Conservation (phyloP, 2,797 vertebrate genomes). For the Phylloscopus collybita region DNA sequence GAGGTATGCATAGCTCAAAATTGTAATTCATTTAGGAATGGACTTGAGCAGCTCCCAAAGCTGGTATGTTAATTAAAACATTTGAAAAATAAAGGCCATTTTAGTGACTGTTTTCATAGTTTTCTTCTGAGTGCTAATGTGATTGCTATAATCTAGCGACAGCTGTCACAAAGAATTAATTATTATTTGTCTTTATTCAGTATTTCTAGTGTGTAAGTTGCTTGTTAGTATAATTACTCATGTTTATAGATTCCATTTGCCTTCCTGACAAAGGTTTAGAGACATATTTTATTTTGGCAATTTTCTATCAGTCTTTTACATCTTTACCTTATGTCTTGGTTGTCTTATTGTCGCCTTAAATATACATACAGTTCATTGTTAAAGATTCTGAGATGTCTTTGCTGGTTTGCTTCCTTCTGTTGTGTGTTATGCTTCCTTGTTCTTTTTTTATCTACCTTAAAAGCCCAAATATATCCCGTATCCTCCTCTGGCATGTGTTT, state of each 20-base stretch:
- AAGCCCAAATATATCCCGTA: conserved; percentile 29
- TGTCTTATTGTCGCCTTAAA: not conserved
- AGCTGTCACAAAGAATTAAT: conserved; percentile 52
- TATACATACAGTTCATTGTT: not conserved
- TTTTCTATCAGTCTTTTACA: not conserved
- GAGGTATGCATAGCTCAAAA: not conserved
- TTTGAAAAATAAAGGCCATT: conserved; percentile 17
- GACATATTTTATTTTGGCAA: not conserved
- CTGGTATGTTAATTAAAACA: conserved; percentile 13
- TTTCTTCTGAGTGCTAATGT: not conserved
- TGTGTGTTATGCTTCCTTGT: conserved; percentile 37
- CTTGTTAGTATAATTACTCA: conserved; percentile 40
- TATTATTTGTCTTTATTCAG: conserved; percentile 44
- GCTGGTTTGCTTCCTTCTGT: conserved; percentile 56
- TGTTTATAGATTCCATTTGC: conserved; percentile 8
- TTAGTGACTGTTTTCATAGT: not conserved
- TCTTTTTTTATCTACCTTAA: conserved; percentile 49
- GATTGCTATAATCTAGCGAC: conserved; percentile 38
- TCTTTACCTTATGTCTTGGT: not conserved
- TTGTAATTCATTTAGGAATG: conserved; percentile 3
- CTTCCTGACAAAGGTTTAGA: conserved; percentile 29
- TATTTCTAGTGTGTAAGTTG: not conserved
- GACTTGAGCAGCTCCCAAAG: not conserved
- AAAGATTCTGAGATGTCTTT: conserved; percentile 4
- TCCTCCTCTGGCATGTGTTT: conserved; percentile 27